Evolutionary conservation across 2,888 invertebrate genomes (phyloP).

Genomic region (Zygaena filipendulae): DNA sequence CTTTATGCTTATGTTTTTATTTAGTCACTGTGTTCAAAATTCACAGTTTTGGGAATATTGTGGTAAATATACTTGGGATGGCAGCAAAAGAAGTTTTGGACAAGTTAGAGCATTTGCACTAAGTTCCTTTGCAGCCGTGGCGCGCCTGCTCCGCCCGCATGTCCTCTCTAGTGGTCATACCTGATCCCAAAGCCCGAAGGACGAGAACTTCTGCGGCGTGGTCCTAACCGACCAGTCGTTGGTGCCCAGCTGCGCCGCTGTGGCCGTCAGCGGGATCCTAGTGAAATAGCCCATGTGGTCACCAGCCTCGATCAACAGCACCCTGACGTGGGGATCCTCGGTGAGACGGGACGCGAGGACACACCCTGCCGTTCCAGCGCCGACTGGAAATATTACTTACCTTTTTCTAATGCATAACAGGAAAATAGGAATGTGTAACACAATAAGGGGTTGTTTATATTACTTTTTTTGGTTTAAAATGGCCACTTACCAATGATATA

Average conservation of each 20-base stretch:
- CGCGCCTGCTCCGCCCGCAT: no score
- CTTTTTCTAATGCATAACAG: no score
- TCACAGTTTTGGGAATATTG: no score
- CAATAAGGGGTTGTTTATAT: background rate
- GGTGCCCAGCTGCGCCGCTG: conserved; percentile 73
- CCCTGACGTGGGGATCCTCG: conserved; percentile 61
- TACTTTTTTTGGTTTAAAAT: conserved; percentile 1
- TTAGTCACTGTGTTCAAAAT: no score
- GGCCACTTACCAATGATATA: conserved; percentile 58
- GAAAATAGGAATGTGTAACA: background rate
- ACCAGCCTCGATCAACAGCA: conserved; percentile 78
- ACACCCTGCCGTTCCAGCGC: conserved; percentile 78
- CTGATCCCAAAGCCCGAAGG: conserved; percentile 71
- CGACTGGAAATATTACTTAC: conserved; percentile 56
- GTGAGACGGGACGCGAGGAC: conserved; percentile 74
- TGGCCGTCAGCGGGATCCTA: conserved; percentile 73
- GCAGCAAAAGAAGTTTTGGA: no score
- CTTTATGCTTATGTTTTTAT: no score
- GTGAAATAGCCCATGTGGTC: conserved; percentile 74
- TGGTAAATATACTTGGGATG: no score
- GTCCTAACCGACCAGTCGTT: conserved; percentile 77
- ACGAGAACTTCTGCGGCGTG: conserved; percentile 72
- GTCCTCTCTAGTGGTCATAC: no score
- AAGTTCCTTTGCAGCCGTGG: no score
- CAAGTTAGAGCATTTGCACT: no score